phyloP scores from a whole-genome alignment of 2,888 invertebrate genomes.

The Ormia ochracea region DNA sequence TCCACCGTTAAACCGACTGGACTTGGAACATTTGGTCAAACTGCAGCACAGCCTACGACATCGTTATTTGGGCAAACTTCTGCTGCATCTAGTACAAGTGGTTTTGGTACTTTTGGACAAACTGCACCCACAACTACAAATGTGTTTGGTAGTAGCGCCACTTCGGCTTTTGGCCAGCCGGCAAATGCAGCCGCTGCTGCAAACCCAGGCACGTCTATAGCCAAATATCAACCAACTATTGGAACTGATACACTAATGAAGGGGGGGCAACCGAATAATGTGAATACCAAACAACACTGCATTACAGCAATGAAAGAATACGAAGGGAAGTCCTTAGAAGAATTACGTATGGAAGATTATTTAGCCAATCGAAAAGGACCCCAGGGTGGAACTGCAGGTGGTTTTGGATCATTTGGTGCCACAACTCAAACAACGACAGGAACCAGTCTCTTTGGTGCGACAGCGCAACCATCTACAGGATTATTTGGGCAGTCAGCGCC shows the following conservation, averaged over 20 bases:
- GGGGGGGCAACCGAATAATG: slow-evolving; percentile 88
- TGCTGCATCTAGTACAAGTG: slow-evolving; percentile 75
- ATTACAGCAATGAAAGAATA: slow-evolving; percentile 99
- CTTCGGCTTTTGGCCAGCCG: slow-evolving; percentile 72
- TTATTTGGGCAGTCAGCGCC: slow-evolving; percentile 79
- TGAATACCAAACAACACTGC: slow-evolving; percentile 96
- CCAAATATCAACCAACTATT: slow-evolving; percentile 89
- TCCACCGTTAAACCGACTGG: slow-evolving; percentile 78
- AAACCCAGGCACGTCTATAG: slow-evolving; percentile 82
- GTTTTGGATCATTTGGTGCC: slow-evolving; percentile 74
- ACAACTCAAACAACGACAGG: slow-evolving; percentile 73
- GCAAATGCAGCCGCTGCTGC: slow-evolving; percentile 68
- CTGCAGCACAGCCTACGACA: slow-evolving; percentile 73
- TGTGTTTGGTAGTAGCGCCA: slow-evolving; percentile 78
- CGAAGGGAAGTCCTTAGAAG: slow-evolving; percentile 95
- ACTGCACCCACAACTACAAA: slow-evolving; percentile 77
- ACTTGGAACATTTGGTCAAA: slow-evolving; percentile 73
- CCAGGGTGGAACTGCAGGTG: slow-evolving; percentile 73
- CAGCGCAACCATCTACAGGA: slow-evolving; percentile 75
- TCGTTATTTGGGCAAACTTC: slow-evolving; percentile 79
- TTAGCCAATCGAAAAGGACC: slow-evolving; percentile 90
- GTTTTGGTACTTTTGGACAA: slow-evolving; percentile 82
- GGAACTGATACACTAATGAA: slow-evolving; percentile 95
- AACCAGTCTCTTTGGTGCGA: slow-evolving; percentile 78
- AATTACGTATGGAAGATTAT: slow-evolving; percentile 95